Evolutionary conservation across 2,888 invertebrate species (phyloP), one percentile per base, ranked within the genome.

Genomic region (Hermaeophaga mercurialis): DNA sequence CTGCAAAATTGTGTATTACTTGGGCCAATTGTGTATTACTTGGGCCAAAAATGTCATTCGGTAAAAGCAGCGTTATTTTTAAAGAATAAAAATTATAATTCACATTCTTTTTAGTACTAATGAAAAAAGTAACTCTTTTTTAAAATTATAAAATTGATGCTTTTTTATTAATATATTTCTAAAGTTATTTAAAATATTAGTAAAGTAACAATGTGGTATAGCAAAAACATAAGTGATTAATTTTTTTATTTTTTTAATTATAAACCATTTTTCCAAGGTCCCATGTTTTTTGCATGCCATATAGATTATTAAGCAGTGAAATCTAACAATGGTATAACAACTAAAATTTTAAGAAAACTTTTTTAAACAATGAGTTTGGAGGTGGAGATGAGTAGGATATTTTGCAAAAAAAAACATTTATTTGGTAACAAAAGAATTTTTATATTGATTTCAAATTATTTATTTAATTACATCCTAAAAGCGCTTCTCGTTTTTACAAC

Each of bases 281-380:
- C 7, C 31, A 11, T 31, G 31, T 31, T 31, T 31, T 28, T 28
- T 12, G 12, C 12, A 11, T 31, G 9, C 31, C 31, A 12, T 31
- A 5, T 28, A 9, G n/a, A 28, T 5, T 9, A 9, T 4, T 28
- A 9, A 9, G 8, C 28, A 22, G 9, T 9, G 12, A 31, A 39
- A 18, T 28, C 39, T 48, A 48, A 48, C 48, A 39, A 6, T 3
- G 36, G 5, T 14, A 22, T 39, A 48, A 48, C 38, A 39, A 48
- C 36, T 36, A 36, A 36, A 36, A 33, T 9, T 6, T 31, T 12
- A 31, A 31, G 12, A 31, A 31, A 5, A 34, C 8, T 12, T 39
- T 39, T 48, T 48, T 48, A 48, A 48, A 38, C 39, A 38, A 38
- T 39, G 48, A 18, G 12, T 38, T 17, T 17, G 12, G 39, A 48